Base-by-base conservation (phyloP, 64 coral and sea anemone genomes). In the Porites australiensis region DNA sequence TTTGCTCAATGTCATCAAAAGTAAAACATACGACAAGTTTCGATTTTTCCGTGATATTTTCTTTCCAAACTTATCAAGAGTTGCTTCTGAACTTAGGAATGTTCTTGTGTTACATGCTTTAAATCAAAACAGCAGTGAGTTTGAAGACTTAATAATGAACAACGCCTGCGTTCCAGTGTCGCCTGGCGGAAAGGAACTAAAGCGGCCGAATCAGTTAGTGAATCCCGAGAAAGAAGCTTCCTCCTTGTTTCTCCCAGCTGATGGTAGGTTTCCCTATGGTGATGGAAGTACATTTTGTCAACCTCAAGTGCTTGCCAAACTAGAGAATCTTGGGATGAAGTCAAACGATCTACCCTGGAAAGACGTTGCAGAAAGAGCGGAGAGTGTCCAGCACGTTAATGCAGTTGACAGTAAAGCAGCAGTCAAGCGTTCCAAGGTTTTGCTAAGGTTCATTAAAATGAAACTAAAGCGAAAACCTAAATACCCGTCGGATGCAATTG, bases 261-360 rank as follows among this genome's bases (percentile, higher is more conserved):
- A 98, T 51, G 77, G 61, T 5, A 72, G 68, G 48, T 95, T 98
- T 87, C 93, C 93, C 16, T 50, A 47, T 77, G 88, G 87, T 0
- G 60, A 77, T 13, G 50, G 52, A 44, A 86, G 71, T 87, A 76
- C 92, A 6, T 84, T 68, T 51, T 43, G 47, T 3, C 58, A 18
- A 16, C 50, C 88, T 10, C 48, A 54, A 78, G 45, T 93, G 44
- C 75, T 92, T 50, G 3, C 57, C 16, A 92, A 67, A 61, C 83
- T 98, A 18, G 73, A 87, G 51, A 57, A 84, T 59, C 58, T 98
- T 6, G 96, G 96, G 8, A 98, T 98, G 93, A 54, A 70, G 4
- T 23, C 48, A 52, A 73, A 93, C 63, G 86, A 83, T 59, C 96
- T 93, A 75, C 14, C 70, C 0, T 95, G 96, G 93, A 3, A 64